Base-by-base conservation (phyloP, 2,797 vertebrate species). In the Tragopan temminckii region DNA sequence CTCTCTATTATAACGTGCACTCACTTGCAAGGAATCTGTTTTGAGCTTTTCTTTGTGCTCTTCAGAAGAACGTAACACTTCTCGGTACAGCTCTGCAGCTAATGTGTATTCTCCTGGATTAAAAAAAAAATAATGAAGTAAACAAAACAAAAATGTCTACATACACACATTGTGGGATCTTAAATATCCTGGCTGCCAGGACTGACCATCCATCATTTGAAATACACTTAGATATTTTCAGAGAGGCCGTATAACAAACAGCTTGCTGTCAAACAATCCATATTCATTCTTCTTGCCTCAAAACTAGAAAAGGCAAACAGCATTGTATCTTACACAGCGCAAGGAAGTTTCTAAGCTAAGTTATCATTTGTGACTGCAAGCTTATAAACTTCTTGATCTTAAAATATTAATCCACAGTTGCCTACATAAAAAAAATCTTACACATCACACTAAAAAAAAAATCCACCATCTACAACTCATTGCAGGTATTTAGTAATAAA, bases 1-100 rank as follows among this genome's bases (percentile, higher is more conserved):
- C 81, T 72, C 68, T 88, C 40, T 78, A 92, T 88, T 61, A 94
- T 53, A 85, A 85, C 66, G 61, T 48, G 55, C 72, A 91, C 96
- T 95, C 95, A 99, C 99, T 98, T 99, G 99, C 80, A 99, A 97
- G 23, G 99, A 99, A 97, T 99, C 99, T 0, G 99, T 99, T 98
- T 99, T 99, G 94, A 99, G 98, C 62, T 98, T 97, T 92, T 97
- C 98, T 98, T 99, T 99, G 97, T 99, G 99, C 93, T 99, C 99
- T 97, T 99, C 99, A 74, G 99, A 99, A 20, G 99, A 99, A 62
- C 99, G 98, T n/a, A 99, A 97, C 75, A 99, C 99, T 96, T 99
- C 99, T 97, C 99, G 98, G 93, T 99, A 99, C 86, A 99, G 97
- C 89, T 99, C 99, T 2, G 85, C 98, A 29, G 99, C 99, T 74